A percentile compares a stretch with the other conserved stretches of the same genome.
Conservation (phyloP, 2,113 vertebrate genomes). For the Hystrix brachyura region DNA sequence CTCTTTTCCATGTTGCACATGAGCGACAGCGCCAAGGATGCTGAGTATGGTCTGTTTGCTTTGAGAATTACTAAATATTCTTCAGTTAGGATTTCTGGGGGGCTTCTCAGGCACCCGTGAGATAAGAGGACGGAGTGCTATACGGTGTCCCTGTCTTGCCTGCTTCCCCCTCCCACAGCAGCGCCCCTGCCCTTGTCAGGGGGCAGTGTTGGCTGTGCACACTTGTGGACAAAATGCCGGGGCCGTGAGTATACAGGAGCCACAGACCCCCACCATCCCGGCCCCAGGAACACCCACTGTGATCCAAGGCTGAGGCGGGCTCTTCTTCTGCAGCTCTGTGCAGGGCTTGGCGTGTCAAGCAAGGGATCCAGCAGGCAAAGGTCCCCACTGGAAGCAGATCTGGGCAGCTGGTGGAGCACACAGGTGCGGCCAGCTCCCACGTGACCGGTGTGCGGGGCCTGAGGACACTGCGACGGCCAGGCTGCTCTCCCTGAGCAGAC, state of each 20-base stretch:
- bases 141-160: background rate
- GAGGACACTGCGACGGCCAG: background rate
- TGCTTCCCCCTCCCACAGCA: background rate
- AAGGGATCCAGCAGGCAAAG: background rate
- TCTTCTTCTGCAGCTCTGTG: background rate
- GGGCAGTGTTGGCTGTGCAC: background rate
- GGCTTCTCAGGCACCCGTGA: background rate
- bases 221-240: fast-evolving
- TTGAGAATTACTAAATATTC: background rate
- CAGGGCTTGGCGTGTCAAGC: background rate
- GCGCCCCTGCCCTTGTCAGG: background rate
- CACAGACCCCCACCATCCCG: background rate
- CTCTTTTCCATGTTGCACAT: background rate
- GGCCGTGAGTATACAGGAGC: background rate
- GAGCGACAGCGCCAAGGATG: background rate
- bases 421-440: background rate
- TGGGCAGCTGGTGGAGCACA: background rate
- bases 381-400: background rate
- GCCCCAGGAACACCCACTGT: background rate
- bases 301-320: background rate
- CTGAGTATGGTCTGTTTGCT: background rate
- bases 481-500: background rate
- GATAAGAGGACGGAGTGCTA: background rate
- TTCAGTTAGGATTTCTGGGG: background rate
- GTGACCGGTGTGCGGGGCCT: background rate